A percentile compares a stretch with the other conserved stretches of the same genome.
Evolutionary conservation across 2,888 invertebrate genomes (phyloP).

Genomic region (Hyalella azteca): DNA sequence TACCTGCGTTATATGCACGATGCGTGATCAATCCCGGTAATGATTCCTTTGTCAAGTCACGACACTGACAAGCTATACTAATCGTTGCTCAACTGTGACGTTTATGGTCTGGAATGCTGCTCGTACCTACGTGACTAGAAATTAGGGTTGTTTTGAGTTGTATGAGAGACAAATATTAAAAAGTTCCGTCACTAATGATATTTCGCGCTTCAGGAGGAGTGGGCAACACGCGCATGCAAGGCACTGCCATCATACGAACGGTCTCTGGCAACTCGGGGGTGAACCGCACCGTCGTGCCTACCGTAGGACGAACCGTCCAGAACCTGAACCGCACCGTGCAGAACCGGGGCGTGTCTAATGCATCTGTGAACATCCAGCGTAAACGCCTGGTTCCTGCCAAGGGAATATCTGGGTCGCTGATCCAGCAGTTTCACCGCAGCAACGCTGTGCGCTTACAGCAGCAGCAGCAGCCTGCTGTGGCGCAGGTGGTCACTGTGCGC

Average conservation of each 20-base stretch:
- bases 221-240: constrained; percentile 49
- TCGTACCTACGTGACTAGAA: too few relatives aligned
- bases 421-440: constrained; percentile 21
- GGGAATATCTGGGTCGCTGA: constrained; percentile 1
- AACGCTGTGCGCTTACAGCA: not conserved
- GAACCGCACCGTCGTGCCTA: not conserved
- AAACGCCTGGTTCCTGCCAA: not conserved
- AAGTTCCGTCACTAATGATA: too few relatives aligned
- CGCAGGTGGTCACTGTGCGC: not conserved
- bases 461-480: not conserved
- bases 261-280: constrained; percentile 35
- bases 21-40: too few relatives aligned
- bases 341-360: not conserved
- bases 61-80: too few relatives aligned
- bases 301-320: not conserved
- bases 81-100: too few relatives aligned
- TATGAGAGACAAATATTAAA: too few relatives aligned
- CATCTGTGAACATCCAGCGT: not conserved
- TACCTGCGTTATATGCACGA: too few relatives aligned
- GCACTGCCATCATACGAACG: constrained; percentile 42
- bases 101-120: too few relatives aligned
- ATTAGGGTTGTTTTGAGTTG: too few relatives aligned
- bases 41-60: too few relatives aligned
- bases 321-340: not conserved
- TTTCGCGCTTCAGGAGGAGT: constrained; percentile 39